A percentile compares a stretch with the other conserved stretches of the same genome.
Evolutionary conservation across 2,113 vertebrate genomes (phyloP).

Genomic region (Colinus virginianus): DNA sequence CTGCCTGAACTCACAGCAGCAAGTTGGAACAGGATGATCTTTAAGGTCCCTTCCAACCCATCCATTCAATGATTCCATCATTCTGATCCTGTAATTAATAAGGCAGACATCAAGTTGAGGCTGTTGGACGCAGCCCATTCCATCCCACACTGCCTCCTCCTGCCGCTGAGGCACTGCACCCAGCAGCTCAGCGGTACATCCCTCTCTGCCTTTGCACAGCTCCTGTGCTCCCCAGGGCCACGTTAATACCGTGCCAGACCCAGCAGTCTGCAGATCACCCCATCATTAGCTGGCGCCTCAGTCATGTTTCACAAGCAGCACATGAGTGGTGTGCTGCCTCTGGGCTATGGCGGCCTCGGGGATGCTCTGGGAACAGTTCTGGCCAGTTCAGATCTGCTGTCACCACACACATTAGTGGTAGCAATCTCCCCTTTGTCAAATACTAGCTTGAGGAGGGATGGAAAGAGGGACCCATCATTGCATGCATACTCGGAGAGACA

Average conservation of each 20-base stretch:
- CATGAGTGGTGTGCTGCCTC: not conserved
- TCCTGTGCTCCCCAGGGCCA: not conserved
- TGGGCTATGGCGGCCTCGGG: not conserved
- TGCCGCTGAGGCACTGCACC: accelerated
- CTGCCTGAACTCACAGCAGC: no score
- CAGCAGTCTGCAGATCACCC: not conserved
- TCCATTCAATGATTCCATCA: no score
- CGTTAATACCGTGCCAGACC: not conserved
- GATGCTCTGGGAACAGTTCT: not conserved
- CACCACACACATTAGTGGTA: accelerated
- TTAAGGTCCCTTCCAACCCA: no score
- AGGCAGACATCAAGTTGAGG: not conserved
- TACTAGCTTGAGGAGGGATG: not conserved
- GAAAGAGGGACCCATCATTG: not conserved
- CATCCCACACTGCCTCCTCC: not conserved
- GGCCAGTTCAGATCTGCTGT: not conserved
- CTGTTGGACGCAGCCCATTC: not conserved
- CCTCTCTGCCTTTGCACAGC: not conserved
- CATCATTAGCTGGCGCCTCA: not conserved
- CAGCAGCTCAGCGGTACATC: accelerated
- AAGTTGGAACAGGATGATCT: no score
- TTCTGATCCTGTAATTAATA: slow-evolving; percentile 2
- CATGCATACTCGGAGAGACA: not conserved
- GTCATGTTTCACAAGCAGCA: not conserved
- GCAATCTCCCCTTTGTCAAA: not conserved